A percentile compares a stretch with the other conserved stretches of the same genome.
phyloP scores from a whole-genome alignment of 2,113 vertebrate genomes.

The Strix uralensis region DNA sequence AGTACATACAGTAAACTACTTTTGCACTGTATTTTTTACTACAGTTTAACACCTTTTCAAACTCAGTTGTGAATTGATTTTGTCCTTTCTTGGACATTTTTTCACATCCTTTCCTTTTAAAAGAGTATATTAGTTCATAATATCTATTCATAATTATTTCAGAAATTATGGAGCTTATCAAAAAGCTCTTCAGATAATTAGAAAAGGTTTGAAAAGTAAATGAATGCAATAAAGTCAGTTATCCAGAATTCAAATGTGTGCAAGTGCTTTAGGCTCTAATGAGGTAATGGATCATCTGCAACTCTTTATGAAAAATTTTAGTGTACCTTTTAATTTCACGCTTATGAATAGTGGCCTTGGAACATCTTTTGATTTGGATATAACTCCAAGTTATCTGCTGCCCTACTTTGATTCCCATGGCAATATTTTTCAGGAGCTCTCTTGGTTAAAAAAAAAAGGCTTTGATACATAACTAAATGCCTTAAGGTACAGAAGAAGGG shows the following conservation, averaged over 20 bases:
- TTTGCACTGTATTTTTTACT: background rate
- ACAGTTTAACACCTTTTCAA: background rate
- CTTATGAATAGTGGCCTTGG: background rate
- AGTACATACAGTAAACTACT: background rate
- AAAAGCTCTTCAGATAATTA: background rate
- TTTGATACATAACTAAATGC: background rate
- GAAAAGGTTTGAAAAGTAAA: background rate
- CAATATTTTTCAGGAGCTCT: background rate
- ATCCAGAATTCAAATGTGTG: background rate
- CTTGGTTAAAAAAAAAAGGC: background rate
- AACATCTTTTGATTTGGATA: background rate
- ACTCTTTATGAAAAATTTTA: background rate
- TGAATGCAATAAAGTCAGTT: background rate
- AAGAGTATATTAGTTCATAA: background rate
- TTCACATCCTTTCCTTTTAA: background rate
- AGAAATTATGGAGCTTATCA: background rate
- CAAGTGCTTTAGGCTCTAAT: background rate
- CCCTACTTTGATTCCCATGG: background rate
- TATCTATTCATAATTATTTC: background rate
- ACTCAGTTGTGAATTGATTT: background rate
- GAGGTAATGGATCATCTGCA: background rate
- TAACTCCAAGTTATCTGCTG: background rate
- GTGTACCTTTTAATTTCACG: background rate
- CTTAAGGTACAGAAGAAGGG: background rate
- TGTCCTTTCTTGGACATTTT: background rate